phyloP scores from a whole-genome alignment of 2,113 vertebrate genomes.

The Holacanthus passer region DNA sequence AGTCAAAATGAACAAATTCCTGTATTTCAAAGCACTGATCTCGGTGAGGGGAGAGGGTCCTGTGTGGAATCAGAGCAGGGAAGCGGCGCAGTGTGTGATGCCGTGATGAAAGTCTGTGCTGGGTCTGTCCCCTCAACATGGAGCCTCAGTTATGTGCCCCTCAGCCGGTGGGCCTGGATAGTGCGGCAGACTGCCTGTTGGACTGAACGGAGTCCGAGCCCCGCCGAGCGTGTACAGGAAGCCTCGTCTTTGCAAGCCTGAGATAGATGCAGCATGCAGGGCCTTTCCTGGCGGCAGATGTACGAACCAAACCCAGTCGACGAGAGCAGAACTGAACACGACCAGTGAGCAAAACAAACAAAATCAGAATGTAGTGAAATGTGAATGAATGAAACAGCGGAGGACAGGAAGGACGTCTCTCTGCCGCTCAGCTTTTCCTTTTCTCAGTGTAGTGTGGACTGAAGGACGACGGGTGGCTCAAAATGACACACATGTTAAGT shows the following conservation, averaged over 20 bases:
- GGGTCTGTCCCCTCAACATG: conserved; percentile 10
- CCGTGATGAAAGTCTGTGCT: conserved; percentile 11
- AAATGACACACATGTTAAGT: neutral
- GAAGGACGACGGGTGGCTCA: neutral
- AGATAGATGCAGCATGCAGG: conserved; percentile 81
- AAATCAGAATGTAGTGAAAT: conserved; percentile 1
- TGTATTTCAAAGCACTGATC: neutral
- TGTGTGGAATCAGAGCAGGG: neutral
- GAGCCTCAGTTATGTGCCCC: conserved; percentile 10
- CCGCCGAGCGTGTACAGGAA: neutral
- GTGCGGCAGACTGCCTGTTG: neutral
- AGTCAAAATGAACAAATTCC: neutral
- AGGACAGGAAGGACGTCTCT: too few species aligned
- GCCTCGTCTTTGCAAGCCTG: conserved; percentile 59
- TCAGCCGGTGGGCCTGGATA: conserved; percentile 9
- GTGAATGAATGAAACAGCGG: neutral
- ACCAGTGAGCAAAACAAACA: neutral
- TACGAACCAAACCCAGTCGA: conserved; percentile 29
- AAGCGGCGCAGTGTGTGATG: conserved; percentile 20
- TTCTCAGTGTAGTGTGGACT: neutral
- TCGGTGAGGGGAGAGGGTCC: neutral
- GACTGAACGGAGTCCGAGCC: neutral
- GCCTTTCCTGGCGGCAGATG: conserved; percentile 51
- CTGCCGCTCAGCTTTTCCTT: neutral
- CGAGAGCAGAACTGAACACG: neutral